Base-by-base conservation (phyloP, 1,140 invertebrate species). In the Lethrus apterus region DNA sequence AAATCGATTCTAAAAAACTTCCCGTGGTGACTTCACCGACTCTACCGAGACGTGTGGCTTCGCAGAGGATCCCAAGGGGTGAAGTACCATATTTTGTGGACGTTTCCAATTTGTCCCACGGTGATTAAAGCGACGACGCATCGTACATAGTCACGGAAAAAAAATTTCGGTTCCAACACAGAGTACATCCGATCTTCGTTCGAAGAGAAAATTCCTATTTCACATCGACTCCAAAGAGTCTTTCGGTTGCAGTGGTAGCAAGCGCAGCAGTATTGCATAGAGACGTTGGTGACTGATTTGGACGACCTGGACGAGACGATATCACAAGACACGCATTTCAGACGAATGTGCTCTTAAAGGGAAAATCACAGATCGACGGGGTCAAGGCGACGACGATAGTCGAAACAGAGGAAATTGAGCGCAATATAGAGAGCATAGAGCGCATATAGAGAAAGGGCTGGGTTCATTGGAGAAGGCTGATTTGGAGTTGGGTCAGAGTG, bases 181-280 rank as follows among this genome's bases (percentile, higher is more conserved):
- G n/a, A n/a, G n/a, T n/a, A n/a, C 40, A 30, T 23, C 11, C 9
- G 23, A 42, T 29, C 33, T 20, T 8, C 5, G 9, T 11, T 31
- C 7, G 9, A 54, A 50, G 30, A 52, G 55, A 32, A 58, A 53
- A 53, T 56, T 65, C 11, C 43, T 68, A 31, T 67, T 68, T 50
- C 62, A 58, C 44, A 59, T 67, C 34, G 65, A 62, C 54, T 67
- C 65, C n/a, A 58, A 64, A 47, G 65, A 68, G n/a, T 60, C 61
- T 21, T 59, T 48, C 10, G 15, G 46, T 42, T 13, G 30, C 10
- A 42, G 52, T 18, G 54, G 54, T 43, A 60, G 59, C 40, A 36
- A 54, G 44, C 8, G 60, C 33, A 55, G 21, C 51, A 52, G 11
- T 32, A n/a, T n/a, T n/a, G n/a, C n/a, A n/a, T 64, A 11, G 62